Evolutionary conservation across 2,888 invertebrate genomes (phyloP).

Genomic region (Apoderus coryli): DNA sequence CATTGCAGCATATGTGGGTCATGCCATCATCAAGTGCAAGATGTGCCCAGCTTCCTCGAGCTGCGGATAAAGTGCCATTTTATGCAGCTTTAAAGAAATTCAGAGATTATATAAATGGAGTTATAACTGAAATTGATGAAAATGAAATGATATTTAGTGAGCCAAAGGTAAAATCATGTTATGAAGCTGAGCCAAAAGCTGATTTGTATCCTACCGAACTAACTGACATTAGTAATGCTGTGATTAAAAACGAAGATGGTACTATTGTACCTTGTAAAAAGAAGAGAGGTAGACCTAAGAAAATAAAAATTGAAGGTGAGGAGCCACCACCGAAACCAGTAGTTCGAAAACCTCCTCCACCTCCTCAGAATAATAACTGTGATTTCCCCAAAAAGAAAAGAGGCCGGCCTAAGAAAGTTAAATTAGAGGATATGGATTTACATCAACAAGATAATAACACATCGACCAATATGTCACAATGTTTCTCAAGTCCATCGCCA

Average conservation of each 20-base stretch:
- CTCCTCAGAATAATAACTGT: constrained; percentile 31
- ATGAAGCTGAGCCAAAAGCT: constrained; percentile 40
- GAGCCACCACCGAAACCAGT: constrained; percentile 40
- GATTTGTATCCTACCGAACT: constrained; percentile 30
- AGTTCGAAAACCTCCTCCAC: constrained; percentile 34
- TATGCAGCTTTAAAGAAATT: constrained; percentile 92
- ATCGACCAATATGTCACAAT: constrained; percentile 34
- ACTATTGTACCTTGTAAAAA: constrained; percentile 63
- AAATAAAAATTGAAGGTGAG: constrained; percentile 57
- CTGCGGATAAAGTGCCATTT: constrained; percentile 96
- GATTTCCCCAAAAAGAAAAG: constrained; percentile 74
- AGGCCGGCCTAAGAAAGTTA: constrained; percentile 76
- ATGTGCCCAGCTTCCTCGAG: constrained; percentile 93
- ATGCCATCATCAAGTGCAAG: constrained; percentile 98
- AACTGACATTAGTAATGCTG: constrained; percentile 36
- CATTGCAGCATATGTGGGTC: constrained; percentile 87
- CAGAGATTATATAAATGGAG: constrained; percentile 83
- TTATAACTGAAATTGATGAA: constrained; percentile 71
- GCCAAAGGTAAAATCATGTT: constrained; percentile 49
- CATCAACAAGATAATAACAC: constrained; percentile 29
- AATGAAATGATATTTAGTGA: constrained; percentile 75
- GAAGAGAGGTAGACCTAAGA: constrained; percentile 82
- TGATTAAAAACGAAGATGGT: constrained; percentile 44
- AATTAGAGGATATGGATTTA: constrained; percentile 46
- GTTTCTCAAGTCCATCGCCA: constrained; percentile 36